Evolutionary conservation across 2,888 invertebrate genomes (phyloP).

Genomic region (Oscheius sp.): DNA sequence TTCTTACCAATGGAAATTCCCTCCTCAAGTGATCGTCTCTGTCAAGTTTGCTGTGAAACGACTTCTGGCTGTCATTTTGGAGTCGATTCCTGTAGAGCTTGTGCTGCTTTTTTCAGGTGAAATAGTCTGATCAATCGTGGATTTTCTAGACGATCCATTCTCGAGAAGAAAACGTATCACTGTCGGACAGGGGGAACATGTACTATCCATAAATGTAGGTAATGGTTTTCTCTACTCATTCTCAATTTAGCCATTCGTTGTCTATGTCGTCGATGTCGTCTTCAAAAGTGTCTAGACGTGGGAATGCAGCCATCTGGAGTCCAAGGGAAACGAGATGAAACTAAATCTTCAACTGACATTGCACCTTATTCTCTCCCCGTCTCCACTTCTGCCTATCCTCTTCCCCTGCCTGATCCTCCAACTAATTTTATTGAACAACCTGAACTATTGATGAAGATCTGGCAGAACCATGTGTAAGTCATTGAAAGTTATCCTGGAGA

Average conservation of each 20-base stretch:
- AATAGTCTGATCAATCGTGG: no score
- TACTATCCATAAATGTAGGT: slow-evolving; percentile 11
- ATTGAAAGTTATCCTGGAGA: background rate
- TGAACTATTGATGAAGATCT: background rate
- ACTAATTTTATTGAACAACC: background rate
- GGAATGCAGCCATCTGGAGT: slow-evolving; percentile 17
- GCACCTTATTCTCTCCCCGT: background rate
- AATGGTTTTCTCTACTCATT: background rate
- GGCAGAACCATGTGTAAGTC: background rate
- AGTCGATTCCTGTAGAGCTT: slow-evolving; percentile 7
- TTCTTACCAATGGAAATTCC: slow-evolving; percentile 3
- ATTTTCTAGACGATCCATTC: no score
- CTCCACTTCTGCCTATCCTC: background rate
- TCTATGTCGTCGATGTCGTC: slow-evolving; percentile 7
- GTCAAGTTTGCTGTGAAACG: slow-evolving; percentile 10
- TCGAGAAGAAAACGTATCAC: slow-evolving; percentile 4
- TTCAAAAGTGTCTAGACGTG: slow-evolving; percentile 3
- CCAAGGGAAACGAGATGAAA: slow-evolving; percentile 3
- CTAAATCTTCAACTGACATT: no score
- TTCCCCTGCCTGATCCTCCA: background rate
- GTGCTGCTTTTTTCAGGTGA: slow-evolving; percentile 10
- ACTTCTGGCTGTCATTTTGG: slow-evolving; percentile 4
- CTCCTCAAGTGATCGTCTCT: background rate
- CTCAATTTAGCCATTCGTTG: slow-evolving; percentile 7
- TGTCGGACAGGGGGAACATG: slow-evolving; percentile 8